Base-by-base conservation (phyloP, 92 coral and sea anemone genomes). In the Ricordea florida region DNA sequence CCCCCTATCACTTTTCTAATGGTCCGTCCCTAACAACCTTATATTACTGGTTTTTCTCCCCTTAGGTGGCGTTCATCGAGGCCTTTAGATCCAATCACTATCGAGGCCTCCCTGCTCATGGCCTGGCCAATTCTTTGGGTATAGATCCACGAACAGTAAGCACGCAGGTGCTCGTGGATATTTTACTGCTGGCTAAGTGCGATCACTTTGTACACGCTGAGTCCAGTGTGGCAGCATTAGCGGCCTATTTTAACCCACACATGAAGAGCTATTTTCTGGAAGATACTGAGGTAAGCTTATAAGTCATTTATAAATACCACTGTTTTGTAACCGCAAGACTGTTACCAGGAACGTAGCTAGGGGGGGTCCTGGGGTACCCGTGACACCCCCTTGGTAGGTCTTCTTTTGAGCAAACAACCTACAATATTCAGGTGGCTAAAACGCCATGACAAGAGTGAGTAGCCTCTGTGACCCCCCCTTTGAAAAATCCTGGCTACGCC, bases 211-310 rank as follows among this genome's bases (percentile, higher is more conserved):
- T 89, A 65, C 94, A 89, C 52, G 67, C 81, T 25, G 94, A 89
- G 68, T 89, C 94, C 56, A 85, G 94, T 45, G 94, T 89, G 25
- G 79, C 94, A 13, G 62, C 90, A 5, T 56, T 89, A 25, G 90
- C 87, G 23, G 48, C 55, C 29, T 89, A 84, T 46, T 89, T 89
- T 76, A 89, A 89, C 44, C 94, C 90, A n/a, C 27, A 74, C 33
- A 74, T 85, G 67, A 72, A 65, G 17, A 82, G 52, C 21, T 65
- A 87, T 48, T 87, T 81, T 30, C 45, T 87, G 52, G 92, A 79
- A 33, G 64, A 42, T 38, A 60, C 46, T 45, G 35, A 26, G 26
- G 60, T 52, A 11, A 6, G 24, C 1, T 29, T 6, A 6, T n/a
- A n/a, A n/a, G n/a, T n/a, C n/a, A n/a, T n/a, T n/a, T n/a, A n/a